Percentiles rank a stretch among this genome's conserved stretches.
Conservation (phyloP, 2,113 vertebrate genomes). For the Uropsilus gracilis region DNA sequence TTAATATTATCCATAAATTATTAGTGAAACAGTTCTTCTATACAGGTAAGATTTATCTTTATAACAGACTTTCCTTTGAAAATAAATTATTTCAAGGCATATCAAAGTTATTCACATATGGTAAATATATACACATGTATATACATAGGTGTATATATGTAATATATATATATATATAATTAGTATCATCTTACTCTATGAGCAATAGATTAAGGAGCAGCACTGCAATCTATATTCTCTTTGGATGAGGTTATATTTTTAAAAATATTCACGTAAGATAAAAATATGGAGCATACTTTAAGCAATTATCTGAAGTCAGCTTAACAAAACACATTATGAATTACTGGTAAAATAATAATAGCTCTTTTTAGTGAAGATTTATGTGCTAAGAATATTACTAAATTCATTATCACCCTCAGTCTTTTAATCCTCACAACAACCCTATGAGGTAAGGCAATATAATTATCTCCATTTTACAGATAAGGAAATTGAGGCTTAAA, state of each 20-base stretch:
- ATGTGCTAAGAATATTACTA: not conserved
- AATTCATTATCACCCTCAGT: not conserved
- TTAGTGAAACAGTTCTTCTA: not conserved
- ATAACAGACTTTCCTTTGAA: not conserved
- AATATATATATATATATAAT: no score
- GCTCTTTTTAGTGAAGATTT: not conserved
- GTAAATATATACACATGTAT: not conserved
- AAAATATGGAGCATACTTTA: not conserved
- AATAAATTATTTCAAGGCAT: not conserved
- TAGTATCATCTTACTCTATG: not conserved
- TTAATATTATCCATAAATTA: constrained; percentile 26
- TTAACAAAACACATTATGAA: constrained; percentile 16
- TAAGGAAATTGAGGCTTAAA: not conserved
- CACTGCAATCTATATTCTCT: not conserved
- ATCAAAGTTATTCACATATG: not conserved
- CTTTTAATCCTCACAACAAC: constrained; percentile 6
- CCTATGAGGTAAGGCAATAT: not conserved
- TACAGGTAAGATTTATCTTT: constrained; percentile 18
- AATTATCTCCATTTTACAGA: constrained; percentile 1
- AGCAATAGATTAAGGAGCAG: not conserved
- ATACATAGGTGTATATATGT: no score
- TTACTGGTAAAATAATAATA: not conserved
- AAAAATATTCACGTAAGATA: not conserved
- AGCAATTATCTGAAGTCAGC: constrained; percentile 12
- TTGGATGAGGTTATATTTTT: not conserved